Conservation (phyloP, 2,888 invertebrate species). For the Thera obeliscata region DNA sequence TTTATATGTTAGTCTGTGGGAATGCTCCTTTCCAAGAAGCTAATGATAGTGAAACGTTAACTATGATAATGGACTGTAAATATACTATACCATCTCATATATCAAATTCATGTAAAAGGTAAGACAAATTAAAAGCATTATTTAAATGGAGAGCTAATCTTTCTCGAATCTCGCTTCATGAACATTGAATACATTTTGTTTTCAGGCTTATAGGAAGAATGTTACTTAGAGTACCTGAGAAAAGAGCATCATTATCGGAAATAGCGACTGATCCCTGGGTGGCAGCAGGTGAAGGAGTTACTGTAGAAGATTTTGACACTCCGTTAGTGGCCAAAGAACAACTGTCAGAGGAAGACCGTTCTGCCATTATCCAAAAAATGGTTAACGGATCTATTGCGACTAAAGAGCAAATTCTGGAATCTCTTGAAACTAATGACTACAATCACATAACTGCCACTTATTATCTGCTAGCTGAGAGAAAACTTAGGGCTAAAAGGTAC, state of each 20-base stretch:
- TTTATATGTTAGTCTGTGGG: slow-evolving; percentile 99
- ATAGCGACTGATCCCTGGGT: slow-evolving; percentile 95
- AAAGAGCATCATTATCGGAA: slow-evolving; percentile 93
- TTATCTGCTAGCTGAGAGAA: slow-evolving; percentile 97
- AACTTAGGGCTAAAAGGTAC: slow-evolving; percentile 90
- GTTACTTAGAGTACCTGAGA: slow-evolving; percentile 96
- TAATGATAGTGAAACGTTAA: slow-evolving; percentile 99
- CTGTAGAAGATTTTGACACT: slow-evolving; percentile 86
- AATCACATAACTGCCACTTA: slow-evolving; percentile 99
- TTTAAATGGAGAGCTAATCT: not conserved
- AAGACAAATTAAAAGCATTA: slow-evolving; percentile 21
- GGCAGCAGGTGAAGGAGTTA: slow-evolving; percentile 79
- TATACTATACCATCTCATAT: slow-evolving; percentile 96
- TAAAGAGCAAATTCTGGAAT: slow-evolving; percentile 97
- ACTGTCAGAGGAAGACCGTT: slow-evolving; percentile 95
- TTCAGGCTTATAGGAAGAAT: slow-evolving; percentile 94
- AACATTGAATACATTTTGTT: slow-evolving; percentile 17
- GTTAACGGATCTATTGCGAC: slow-evolving; percentile 97
- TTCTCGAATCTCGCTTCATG: not conserved
- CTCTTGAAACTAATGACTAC: slow-evolving; percentile 97
- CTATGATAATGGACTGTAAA: slow-evolving; percentile 99
- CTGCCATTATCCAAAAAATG: slow-evolving; percentile 97
- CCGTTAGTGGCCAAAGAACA: slow-evolving; percentile 96
- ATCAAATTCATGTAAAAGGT: slow-evolving; percentile 93
- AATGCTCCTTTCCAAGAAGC: slow-evolving; percentile 99